phyloP scores from a whole-genome alignment of 2,888 invertebrate genomes.

The Meandrusa payeni region DNA sequence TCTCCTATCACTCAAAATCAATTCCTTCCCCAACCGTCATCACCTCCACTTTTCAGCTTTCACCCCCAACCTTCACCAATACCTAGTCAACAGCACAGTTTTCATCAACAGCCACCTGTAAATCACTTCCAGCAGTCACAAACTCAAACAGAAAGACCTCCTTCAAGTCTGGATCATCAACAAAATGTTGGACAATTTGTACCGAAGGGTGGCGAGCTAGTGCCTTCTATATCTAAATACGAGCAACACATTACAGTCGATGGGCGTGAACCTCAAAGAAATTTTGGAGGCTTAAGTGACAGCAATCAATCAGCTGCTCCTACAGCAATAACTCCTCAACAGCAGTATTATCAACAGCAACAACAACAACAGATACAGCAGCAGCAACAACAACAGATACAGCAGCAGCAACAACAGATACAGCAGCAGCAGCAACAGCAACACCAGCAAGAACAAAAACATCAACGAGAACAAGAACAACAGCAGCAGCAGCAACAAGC shows the following conservation, averaged over 20 bases:
- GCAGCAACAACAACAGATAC: constrained; percentile 51
- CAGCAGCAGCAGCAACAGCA: constrained; percentile 57
- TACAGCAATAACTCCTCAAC: constrained; percentile 28
- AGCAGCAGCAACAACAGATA: constrained; percentile 54
- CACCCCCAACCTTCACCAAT: constrained; percentile 60
- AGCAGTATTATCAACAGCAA: constrained; percentile 42
- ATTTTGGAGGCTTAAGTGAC: constrained; percentile 48
- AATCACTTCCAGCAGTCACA: constrained; percentile 52
- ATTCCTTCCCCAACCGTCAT: constrained; percentile 66
- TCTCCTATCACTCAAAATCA: constrained; percentile 50
- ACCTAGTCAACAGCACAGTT: constrained; percentile 43
- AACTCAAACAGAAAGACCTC: constrained; percentile 55
- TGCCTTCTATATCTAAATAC: constrained; percentile 88
- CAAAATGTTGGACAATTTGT: constrained; percentile 73
- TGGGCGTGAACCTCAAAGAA: constrained; percentile 50
- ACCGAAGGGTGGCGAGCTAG: constrained; percentile 86
- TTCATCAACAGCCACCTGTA: constrained; percentile 52
- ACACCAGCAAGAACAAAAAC: constrained; percentile 42
- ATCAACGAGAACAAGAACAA: constrained; percentile 40
- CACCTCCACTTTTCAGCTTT: constrained; percentile 63
- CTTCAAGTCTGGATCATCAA: constrained; percentile 53
- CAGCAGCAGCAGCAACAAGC: constrained; percentile 61
- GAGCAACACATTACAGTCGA: constrained; percentile 88
- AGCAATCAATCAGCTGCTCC: constrained; percentile 38
- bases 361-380: constrained; percentile 39